These are phyloP conservation scores for Malacoctenus gilli DNA, from an alignment of 2,797 vertebrate genomes.

Conservation along the genomic window DNA sequence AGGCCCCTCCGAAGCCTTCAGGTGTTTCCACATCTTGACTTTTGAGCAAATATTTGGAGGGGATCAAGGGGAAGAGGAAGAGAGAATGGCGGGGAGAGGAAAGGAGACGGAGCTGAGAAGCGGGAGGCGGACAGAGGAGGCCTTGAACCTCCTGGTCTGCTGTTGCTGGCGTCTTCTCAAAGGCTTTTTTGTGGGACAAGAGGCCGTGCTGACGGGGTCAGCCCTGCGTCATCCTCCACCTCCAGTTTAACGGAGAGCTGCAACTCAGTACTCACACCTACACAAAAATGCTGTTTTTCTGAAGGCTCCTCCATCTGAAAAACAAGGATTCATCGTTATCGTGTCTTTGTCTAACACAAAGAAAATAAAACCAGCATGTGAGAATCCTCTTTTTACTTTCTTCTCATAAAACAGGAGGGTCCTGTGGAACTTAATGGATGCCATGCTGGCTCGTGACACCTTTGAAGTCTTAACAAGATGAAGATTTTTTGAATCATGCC, in stretches of 20 bases:
- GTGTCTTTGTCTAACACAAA: conserved; percentile 39
- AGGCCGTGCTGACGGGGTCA: conserved; percentile 56
- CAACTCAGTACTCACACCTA: conserved; percentile 30
- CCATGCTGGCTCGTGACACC: conserved; percentile 23
- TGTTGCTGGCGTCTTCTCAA: conserved; percentile 80
- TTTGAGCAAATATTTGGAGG: conserved; percentile 78
- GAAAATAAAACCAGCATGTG: conserved; percentile 24
- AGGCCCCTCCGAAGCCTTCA: conserved; percentile 48
- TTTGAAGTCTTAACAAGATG: conserved; percentile 38
- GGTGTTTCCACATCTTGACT: conserved; percentile 76
- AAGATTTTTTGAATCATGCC: conserved; percentile 42
- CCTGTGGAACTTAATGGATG: conserved; percentile 53
- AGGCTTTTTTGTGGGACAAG: conserved; percentile 76
- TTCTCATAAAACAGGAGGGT: conserved; percentile 12
- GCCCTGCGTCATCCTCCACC: conserved; percentile 55
- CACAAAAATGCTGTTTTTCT: conserved; percentile 28
- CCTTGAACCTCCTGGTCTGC: conserved; percentile 68
- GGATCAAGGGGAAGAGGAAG: conserved; percentile 67
- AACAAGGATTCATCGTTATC: conserved; percentile 28
- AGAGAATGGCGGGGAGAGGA: conserved; percentile 38
- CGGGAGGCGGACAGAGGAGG: conserved; percentile 55
- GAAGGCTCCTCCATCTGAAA: conserved; percentile 49
- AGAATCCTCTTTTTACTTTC: conserved; percentile 25
- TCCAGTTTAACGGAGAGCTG: conserved; percentile 50
- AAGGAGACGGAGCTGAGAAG: conserved; percentile 37